Evolutionary conservation across 2,797 vertebrate species (phyloP).

Genomic region (Lacerta bilineata): DNA sequence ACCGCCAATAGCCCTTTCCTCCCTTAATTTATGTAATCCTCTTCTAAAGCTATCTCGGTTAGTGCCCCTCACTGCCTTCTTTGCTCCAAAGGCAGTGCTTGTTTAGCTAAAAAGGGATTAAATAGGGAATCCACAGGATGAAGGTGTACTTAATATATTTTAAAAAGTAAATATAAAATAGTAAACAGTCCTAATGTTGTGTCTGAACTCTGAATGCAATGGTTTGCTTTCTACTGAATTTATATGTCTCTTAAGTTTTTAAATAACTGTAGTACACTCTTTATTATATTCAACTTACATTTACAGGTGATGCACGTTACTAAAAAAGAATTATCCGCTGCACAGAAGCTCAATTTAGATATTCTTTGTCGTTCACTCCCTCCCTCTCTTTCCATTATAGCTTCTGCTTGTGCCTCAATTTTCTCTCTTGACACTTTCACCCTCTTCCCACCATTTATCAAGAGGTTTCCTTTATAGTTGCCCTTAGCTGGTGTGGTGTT

Average conservation of each 20-base stretch:
- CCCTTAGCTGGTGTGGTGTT: not conserved
- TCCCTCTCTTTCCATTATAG: not conserved
- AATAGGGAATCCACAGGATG: not conserved
- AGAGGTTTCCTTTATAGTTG: not conserved
- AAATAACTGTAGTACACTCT: not conserved
- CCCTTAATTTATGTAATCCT: not conserved
- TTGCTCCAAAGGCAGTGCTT: too few relatives aligned
- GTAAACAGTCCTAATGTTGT: not conserved
- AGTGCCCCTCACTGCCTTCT: too few relatives aligned
- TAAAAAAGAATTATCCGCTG: constrained; percentile 2
- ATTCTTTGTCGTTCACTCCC: not conserved
- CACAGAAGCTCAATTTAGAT: not conserved
- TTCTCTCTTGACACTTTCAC: not conserved
- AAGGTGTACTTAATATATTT: too few relatives aligned
- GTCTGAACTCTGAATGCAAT: not conserved
- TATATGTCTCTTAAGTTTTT: not conserved
- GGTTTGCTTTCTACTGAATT: not conserved
- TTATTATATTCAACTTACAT: not conserved
- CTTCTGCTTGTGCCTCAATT: not conserved
- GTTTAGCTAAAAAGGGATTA: not conserved
- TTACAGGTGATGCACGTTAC: not conserved
- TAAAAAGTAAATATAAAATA: too few relatives aligned
- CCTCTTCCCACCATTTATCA: not conserved
- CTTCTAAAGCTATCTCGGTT: not conserved
- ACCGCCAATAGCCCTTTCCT: not conserved